These are phyloP conservation scores for Nycticryphes semicollaris DNA, from an alignment of 2,113 vertebrate species.

Conservation along the genomic window DNA sequence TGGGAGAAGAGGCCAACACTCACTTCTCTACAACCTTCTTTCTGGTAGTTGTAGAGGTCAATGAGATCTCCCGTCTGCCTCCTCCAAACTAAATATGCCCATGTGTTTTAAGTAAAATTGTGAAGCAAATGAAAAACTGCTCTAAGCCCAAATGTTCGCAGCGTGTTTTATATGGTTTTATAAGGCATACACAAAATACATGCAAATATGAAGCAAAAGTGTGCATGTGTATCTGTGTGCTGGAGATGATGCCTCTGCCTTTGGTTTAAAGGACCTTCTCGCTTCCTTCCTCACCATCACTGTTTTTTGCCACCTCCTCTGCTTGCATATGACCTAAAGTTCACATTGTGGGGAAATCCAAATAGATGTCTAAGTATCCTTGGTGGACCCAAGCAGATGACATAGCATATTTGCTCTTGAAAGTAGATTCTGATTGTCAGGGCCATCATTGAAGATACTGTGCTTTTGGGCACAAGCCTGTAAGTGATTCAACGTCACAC, in stretches of 20 bases:
- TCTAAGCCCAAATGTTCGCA: not conserved
- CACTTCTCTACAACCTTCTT: too few relatives aligned
- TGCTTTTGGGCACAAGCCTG: not conserved
- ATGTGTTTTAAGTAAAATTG: not conserved
- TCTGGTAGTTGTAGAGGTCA: too few relatives aligned
- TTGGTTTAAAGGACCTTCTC: not conserved
- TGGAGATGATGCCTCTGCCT: not conserved
- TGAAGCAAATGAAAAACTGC: not conserved
- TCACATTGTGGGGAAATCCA: not conserved
- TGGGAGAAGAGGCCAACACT: too few relatives aligned
- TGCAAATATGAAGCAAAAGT: not conserved
- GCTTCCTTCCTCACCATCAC: not conserved
- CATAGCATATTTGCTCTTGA: not conserved
- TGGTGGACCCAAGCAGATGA: not conserved
- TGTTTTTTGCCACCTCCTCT: not conserved
- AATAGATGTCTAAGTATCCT: not conserved
- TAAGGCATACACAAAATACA: not conserved
- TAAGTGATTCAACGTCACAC: not conserved
- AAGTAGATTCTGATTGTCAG: not conserved
- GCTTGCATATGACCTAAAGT: not conserved
- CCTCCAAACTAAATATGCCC: too few relatives aligned
- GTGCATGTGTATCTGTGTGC: not conserved
- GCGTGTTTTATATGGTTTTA: not conserved
- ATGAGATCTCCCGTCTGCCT: too few relatives aligned
- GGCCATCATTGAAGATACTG: not conserved